Base-by-base conservation (phyloP, 2,113 vertebrate genomes). In the Lagopus leucura region DNA sequence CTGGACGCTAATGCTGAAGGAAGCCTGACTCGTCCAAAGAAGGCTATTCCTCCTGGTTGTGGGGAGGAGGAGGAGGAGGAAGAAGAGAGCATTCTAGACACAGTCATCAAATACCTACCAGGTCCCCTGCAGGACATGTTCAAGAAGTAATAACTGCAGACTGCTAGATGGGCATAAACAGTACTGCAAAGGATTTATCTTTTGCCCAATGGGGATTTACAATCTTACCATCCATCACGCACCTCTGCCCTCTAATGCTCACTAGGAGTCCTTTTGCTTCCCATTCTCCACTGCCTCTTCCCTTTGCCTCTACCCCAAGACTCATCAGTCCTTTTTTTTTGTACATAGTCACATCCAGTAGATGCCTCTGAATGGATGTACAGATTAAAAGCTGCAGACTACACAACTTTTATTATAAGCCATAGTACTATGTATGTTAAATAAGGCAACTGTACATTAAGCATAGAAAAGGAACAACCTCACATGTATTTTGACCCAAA, bases 91-190 rank as follows among this genome's bases (percentile, higher is more conserved):
- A 99, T 99, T 95, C 98, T 99, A 97, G 99, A 99, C 91, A 99
- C 99, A 70, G 99, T 99, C 96, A 99, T 99, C 98, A 99, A 99
- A 96, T 99, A 99, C 97, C 98, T 99, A 92, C 99, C 99, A 2
- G 98, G 99, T 28, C 98, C 99, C 8, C 98, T 99, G 94, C 98
- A 99, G 97, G 99, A 99, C 97, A 99, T 99, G 98, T 99, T 99
- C 97, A 99, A 99, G 97, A 99, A 99, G 98, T 99, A 99, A 97
- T 58, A 72, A 27, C 57, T 72, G 54, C 94, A 97, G 92, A 94
- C 96, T 97, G 95, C 95, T 92, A 95, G 83, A 92, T 95, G 96
- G 95, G 94, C 82, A 92, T 54, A 69, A 94, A 95, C 97, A 93
- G 95, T 93, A 70, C 89, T 97, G 97, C 96, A 97, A 97, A 96